A percentile compares a stretch with the other conserved stretches of the same genome.
Conservation (phyloP, 2,113 vertebrate species). For the Pristiophorus japonicus region DNA sequence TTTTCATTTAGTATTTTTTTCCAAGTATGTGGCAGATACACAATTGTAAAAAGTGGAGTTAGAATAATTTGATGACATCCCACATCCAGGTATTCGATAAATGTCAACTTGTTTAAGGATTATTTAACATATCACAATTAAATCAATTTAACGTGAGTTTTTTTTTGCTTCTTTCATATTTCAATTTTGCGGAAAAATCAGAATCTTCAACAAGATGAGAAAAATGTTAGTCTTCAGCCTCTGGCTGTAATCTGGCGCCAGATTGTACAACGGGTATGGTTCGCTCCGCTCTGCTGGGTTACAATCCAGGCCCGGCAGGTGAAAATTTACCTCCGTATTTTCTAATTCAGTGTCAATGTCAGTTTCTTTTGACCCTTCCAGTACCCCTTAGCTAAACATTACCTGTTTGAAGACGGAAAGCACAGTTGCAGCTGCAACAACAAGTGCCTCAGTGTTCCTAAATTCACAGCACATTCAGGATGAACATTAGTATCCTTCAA, state of each 20-base stretch:
- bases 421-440: not conserved
- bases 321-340: not conserved
- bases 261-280: not conserved
- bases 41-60: not conserved
- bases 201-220: not conserved
- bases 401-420: not conserved
- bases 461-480: not conserved
- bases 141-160: not conserved
- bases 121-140: not conserved
- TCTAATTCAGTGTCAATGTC: not conserved
- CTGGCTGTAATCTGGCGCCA: not conserved
- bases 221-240: too few relatives aligned
- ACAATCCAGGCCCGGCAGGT: not conserved
- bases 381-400: not conserved
- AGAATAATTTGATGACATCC: not conserved
- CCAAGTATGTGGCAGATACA: not conserved
- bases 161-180: not conserved
- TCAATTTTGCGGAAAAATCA: not conserved
- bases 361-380: not conserved
- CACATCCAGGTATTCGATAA: not conserved
- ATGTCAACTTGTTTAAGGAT: not conserved
- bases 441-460: too few relatives aligned
- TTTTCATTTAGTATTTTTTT: too few relatives aligned
- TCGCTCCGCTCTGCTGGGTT: not conserved
- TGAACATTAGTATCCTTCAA: slow-evolving; percentile 30